Evolutionary conservation across 2,113 vertebrate genomes (phyloP).

Genomic region (Tetrao urogallus): DNA sequence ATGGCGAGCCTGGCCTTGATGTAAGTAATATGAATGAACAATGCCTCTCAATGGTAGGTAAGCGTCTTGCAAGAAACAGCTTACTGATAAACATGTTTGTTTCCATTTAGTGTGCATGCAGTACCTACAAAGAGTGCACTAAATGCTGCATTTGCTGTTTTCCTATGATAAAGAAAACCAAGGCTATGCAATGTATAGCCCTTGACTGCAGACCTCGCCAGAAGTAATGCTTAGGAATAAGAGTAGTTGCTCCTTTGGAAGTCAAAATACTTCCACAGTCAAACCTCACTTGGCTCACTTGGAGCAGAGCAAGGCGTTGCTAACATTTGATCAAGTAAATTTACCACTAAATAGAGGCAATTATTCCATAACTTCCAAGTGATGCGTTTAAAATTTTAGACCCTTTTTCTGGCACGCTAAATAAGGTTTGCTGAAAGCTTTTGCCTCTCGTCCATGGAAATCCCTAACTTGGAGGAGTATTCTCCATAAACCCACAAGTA

Average conservation of each 20-base stretch:
- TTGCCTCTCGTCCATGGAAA: neutral
- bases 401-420: neutral
- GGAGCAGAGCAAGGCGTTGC: neutral
- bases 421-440: neutral
- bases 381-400: neutral
- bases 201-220: neutral
- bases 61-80: neutral
- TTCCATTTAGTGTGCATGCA: conserved; percentile 13
- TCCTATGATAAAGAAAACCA: neutral
- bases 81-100: neutral
- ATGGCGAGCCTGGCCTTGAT: conserved; percentile 95
- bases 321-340: neutral
- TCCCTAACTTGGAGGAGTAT: neutral
- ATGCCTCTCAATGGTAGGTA: conserved; percentile 46
- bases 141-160: neutral
- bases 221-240: neutral
- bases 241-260: neutral
- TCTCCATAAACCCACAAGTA: neutral
- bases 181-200: neutral
- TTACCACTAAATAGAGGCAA: neutral
- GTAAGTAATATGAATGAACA: conserved; percentile 83
- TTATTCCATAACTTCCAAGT: neutral
- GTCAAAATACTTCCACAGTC: neutral
- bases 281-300: neutral
- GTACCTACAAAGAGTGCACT: neutral